Evolutionary conservation across 2,888 invertebrate genomes (phyloP), one percentile per base, ranked within the genome.

Genomic region (Scrobipalpa costella): DNA sequence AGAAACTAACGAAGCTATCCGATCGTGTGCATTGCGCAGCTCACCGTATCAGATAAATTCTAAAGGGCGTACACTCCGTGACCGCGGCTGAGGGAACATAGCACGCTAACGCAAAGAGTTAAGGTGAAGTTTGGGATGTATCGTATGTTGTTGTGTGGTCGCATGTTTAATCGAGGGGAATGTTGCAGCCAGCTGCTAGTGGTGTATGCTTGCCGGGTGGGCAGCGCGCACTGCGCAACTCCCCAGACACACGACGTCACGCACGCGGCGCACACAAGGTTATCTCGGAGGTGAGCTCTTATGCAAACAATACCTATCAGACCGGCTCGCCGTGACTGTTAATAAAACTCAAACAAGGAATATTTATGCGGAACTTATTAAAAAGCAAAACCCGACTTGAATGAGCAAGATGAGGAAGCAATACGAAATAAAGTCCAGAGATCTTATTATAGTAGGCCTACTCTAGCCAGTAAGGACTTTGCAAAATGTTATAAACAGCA

Each of bases 221-320:
- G 70, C 84, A 88, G 87, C 90, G 90, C 90, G 89, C 88, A 90
- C 86, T 90, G 90, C 90, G 90, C 90, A 91, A 91, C 90, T 91
- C 90, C 86, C 86, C 83, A 83, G 87, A 87, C 85, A 86, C 80
- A 82, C 80, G 79, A 86, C 87, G 86, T 87, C 85, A 86, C 76
- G 75, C 76, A 78, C 80, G 79, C 75, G 63, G 64, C 68, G 67
- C 75, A 76, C 73, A 75, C 76, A 76, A 76, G 76, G 76, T 75
- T 78, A 71, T 73, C 71, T 71, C 68, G 70, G 70, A 55, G 62
- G 60, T 57, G 62, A 61, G 21, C 52, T 67, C 64, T 68, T 69
- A 67, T 67, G 69, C 69, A 69, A 68, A 71, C 67, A 71, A 67
- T 59, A 52, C 63, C 50, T 62, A 62, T 62, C 62, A 50, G 61